A percentile compares a stretch with the other conserved stretches of the same genome.
Evolutionary conservation across 2,113 vertebrate species (phyloP).

Genomic region (Ptilonorhynchus violaceus): DNA sequence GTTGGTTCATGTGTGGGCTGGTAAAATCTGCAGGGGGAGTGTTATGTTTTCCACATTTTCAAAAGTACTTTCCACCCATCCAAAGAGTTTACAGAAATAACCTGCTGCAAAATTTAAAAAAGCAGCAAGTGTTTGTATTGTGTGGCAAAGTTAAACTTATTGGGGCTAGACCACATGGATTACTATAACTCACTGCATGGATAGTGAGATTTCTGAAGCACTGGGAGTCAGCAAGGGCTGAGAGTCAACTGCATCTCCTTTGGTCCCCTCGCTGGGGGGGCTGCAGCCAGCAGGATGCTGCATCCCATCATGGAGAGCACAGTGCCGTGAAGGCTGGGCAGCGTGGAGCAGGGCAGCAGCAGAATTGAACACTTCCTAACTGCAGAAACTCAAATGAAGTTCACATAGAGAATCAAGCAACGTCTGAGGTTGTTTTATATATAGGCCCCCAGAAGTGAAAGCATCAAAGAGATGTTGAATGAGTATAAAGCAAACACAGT

Average conservation of each 20-base stretch:
- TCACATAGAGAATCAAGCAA: neutral
- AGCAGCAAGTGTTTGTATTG: neutral
- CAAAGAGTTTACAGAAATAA: neutral
- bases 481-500: neutral
- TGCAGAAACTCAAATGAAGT: neutral
- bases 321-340: accelerated
- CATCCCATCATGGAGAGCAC: neutral
- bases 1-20: neutral
- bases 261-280: accelerated
- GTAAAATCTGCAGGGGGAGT: neutral
- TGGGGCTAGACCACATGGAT: neutral
- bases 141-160: neutral
- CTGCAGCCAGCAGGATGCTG: neutral
- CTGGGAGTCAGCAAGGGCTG: neutral
- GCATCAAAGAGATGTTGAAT: no score
- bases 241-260: neutral
- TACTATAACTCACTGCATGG: neutral
- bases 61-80: neutral
- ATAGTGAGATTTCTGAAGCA: neutral
- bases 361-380: accelerated
- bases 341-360: neutral
- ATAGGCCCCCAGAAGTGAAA: no score
- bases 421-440: neutral
- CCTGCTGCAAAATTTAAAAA: neutral
- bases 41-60: neutral